These are phyloP conservation scores for Drosophila watanabei DNA, from an alignment of 1,140 invertebrate species.

Conservation along the genomic window DNA sequence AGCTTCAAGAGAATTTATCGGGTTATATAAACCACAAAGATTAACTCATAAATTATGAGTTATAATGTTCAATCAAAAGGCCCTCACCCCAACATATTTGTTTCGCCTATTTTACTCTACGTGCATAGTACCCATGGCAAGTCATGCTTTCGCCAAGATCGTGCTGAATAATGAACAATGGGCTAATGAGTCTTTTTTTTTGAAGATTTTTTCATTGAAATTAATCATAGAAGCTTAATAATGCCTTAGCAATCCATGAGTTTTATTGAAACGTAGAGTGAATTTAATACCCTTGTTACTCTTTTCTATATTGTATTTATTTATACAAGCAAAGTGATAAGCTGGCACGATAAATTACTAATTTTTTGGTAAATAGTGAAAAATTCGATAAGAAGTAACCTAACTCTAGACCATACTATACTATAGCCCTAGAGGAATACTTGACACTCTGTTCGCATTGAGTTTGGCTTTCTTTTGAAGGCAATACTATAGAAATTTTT, in stretches of 20 bases:
- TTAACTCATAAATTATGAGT: too few species aligned
- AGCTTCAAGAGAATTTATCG: neutral
- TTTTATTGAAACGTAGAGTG: too few species aligned
- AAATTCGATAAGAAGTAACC: neutral
- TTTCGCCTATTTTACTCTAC: neutral
- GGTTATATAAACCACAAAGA: neutral
- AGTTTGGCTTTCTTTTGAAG: neutral
- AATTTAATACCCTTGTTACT: neutral
- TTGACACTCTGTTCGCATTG: neutral
- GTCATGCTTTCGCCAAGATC: slow-evolving; percentile 8
- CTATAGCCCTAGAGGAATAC: neutral
- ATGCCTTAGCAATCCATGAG: neutral
- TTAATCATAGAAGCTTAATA: slow-evolving; percentile 10
- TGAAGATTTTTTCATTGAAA: neutral
- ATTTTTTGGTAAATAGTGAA: neutral
- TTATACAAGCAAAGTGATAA: neutral
- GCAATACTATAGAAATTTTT: neutral
- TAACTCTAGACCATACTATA: neutral
- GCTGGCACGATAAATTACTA: neutral
- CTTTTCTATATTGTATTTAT: too few species aligned
- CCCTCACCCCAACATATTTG: neutral
- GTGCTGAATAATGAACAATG: slow-evolving; percentile 9
- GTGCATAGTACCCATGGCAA: neutral
- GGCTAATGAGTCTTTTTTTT: neutral
- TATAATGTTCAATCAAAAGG: too few species aligned